phyloP scores from a whole-genome alignment of 2,888 invertebrate species.

The Drosophila sordidula region DNA sequence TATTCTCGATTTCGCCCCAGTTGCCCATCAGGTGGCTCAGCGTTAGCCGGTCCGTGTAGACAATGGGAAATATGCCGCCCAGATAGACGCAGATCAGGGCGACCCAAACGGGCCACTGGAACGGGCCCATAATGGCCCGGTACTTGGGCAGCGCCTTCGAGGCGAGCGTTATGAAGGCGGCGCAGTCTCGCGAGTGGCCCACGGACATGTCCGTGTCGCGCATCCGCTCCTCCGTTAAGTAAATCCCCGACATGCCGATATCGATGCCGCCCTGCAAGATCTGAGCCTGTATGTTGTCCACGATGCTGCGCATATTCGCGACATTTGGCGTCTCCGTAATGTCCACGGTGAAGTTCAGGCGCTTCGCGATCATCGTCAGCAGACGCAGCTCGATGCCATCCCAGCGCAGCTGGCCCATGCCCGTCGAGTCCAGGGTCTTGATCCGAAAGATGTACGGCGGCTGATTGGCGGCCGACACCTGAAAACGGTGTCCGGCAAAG shows the following conservation, averaged over 20 bases:
- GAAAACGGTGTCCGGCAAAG: conserved; percentile 91
- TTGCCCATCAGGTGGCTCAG: conserved; percentile 88
- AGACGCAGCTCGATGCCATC: conserved; percentile 91
- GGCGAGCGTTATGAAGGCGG: conserved; percentile 90
- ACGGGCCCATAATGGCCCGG: conserved; percentile 93
- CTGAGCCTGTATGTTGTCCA: conserved; percentile 87
- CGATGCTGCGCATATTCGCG: conserved; percentile 85
- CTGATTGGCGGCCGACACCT: conserved; percentile 89
- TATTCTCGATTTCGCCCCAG: conserved; percentile 91
- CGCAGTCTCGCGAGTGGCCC: conserved; percentile 91
- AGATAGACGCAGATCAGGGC: conserved; percentile 90
- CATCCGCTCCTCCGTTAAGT: conserved; percentile 86
- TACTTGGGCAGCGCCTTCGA: conserved; percentile 93
- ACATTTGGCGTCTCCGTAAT: conserved; percentile 87
- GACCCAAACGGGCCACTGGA: conserved; percentile 93
- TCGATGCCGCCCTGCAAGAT: conserved; percentile 87
- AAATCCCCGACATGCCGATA: conserved; percentile 90
- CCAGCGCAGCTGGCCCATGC: conserved; percentile 83
- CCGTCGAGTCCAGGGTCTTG: conserved; percentile 72
- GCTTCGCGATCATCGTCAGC: conserved; percentile 87
- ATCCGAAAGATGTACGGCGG: conserved; percentile 90
- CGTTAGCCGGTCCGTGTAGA: conserved; percentile 90
- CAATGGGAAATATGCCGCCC: conserved; percentile 90
- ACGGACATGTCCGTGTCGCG: conserved; percentile 87
- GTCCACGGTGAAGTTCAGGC: conserved; percentile 90